Conservation (phyloP, 2,113 vertebrate species). For the Datnioides undecimradiatus region DNA sequence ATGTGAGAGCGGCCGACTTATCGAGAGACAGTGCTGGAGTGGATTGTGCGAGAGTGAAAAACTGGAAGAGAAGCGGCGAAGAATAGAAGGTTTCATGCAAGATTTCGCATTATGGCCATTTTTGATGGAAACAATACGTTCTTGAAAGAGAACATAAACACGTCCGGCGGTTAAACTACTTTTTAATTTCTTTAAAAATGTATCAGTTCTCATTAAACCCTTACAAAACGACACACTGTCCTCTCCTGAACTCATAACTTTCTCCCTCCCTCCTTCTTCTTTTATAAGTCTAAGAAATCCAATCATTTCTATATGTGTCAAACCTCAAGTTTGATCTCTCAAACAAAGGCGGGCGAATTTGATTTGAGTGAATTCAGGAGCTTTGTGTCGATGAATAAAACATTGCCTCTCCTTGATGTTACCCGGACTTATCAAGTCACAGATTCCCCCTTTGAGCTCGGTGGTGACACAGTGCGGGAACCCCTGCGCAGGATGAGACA, state of each 20-base stretch:
- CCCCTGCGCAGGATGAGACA: conserved; percentile 63
- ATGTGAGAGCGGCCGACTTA: conserved; percentile 46
- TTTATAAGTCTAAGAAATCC: conserved; percentile 76
- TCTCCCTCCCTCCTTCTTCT: conserved; percentile 18
- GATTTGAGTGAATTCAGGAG: conserved; percentile 82
- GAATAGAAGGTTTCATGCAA: not conserved
- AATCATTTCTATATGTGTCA: conserved; percentile 83
- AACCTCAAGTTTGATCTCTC: conserved; percentile 80
- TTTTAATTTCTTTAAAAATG: not conserved
- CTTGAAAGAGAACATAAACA: not conserved
- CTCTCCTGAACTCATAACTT: conserved; percentile 29
- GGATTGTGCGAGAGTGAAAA: conserved; percentile 24
- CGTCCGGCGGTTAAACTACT: not conserved
- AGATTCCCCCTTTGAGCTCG: conserved; percentile 74
- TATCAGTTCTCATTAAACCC: conserved; percentile 13
- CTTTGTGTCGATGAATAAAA: conserved; percentile 86
- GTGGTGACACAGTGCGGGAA: conserved; percentile 66
- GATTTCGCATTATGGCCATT: not conserved
- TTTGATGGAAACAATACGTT: not conserved
- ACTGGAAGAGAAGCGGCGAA: not conserved
- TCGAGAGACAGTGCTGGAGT: not conserved
- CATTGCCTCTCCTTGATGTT: conserved; percentile 82
- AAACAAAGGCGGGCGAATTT: conserved; percentile 83
- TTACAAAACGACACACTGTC: not conserved
- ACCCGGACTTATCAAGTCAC: conserved; percentile 83